phyloP scores from a whole-genome alignment of 2,113 vertebrate genomes.

The Epinephelus lanceolatus region DNA sequence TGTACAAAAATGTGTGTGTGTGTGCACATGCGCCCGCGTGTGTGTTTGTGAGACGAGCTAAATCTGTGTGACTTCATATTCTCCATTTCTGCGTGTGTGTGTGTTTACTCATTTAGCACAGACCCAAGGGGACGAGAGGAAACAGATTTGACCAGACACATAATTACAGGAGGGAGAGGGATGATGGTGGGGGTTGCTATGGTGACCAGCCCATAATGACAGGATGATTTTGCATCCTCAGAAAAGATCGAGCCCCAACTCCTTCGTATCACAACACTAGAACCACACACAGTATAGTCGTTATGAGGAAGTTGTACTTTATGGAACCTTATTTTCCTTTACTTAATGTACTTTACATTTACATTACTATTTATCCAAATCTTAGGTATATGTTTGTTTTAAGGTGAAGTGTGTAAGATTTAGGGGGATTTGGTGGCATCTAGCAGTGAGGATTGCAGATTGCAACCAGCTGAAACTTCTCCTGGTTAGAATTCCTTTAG shows the following conservation, averaged over 20 bases:
- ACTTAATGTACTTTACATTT: no score
- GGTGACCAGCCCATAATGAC: constrained; percentile 70
- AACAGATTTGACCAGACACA: constrained; percentile 75
- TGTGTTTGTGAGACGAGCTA: constrained; percentile 1
- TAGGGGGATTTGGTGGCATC: no score
- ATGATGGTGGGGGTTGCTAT: constrained; percentile 67
- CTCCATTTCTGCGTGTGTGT: constrained; percentile 8
- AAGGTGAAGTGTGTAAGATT: no score
- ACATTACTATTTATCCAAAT: no score
- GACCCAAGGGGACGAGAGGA: constrained; percentile 60
- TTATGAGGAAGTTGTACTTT: no score
- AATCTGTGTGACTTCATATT: not conserved
- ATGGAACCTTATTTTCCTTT: no score
- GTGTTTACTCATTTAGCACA: constrained; percentile 54
- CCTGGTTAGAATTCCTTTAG: no score
- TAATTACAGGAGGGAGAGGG: constrained; percentile 70
- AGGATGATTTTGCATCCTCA: constrained; percentile 59
- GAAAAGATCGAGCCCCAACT: constrained; percentile 25
- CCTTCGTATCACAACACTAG: constrained; percentile 39
- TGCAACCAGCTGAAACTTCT: no score
- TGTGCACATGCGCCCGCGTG: not conserved
- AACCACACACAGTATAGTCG: constrained; percentile 31
- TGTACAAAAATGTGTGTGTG: not conserved
- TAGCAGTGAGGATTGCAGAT: no score
- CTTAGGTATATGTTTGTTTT: no score